A percentile compares a stretch with the other conserved stretches of the same genome.
Conservation (phyloP, 2,888 invertebrate genomes). For the Ceramica pisi region DNA sequence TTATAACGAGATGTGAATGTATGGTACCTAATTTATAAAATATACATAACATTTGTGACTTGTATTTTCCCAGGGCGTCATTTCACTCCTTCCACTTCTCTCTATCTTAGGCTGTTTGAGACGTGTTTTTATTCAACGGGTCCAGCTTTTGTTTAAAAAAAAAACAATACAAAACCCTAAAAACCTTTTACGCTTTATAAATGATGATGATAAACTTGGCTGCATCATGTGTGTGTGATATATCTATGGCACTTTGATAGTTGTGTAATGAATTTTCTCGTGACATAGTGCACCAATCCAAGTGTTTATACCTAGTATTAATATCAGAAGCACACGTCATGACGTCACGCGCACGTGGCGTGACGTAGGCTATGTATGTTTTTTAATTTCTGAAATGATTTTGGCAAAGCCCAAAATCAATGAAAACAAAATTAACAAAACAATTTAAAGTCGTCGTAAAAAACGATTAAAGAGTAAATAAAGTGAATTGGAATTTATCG, state of each 20-base stretch:
- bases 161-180: not conserved
- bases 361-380: conserved; percentile 51
- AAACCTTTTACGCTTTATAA: not conserved
- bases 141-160: not conserved
- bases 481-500: conserved; percentile 23
- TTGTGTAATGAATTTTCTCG: conserved; percentile 24
- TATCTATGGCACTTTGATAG: conserved; percentile 16
- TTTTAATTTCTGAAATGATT: conserved; percentile 20
- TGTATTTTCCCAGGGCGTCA: no score
- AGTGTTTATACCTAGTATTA: conserved; percentile 16
- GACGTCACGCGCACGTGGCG: conserved; percentile 45
- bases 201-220: not conserved
- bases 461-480: conserved; percentile 12
- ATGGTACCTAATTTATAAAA: no score
- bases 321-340: conserved; percentile 5
- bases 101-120: not conserved
- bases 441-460: conserved; percentile 1
- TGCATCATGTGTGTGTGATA: not conserved
- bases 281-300: conserved; percentile 18
- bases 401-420: conserved; percentile 11
- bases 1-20: no score
- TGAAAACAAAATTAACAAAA: conserved; percentile 5
- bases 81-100: no score
- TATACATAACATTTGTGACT: no score
- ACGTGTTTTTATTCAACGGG: not conserved